A percentile compares a stretch with the other conserved stretches of the same genome.
These are phyloP conservation scores for Euura lappo DNA, from an alignment of 1,140 invertebrate genomes.

Conservation along the genomic window DNA sequence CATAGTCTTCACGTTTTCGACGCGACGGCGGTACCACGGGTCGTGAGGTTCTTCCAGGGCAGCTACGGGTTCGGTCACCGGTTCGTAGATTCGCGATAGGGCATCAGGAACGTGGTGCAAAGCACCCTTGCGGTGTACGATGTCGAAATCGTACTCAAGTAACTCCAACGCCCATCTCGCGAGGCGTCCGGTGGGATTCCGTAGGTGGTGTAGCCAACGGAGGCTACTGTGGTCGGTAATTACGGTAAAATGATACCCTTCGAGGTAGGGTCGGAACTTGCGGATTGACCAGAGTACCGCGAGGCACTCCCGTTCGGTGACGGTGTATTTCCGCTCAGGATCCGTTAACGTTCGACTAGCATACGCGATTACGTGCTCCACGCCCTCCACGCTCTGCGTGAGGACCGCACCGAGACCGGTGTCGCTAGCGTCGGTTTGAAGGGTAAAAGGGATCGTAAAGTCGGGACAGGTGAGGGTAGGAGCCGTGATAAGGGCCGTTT, in stretches of 20 bases:
- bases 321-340: slow-evolving; percentile 53
- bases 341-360: slow-evolving; percentile 41
- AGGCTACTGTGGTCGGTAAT: slow-evolving; percentile 45
- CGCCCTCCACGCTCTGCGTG: slow-evolving; percentile 30
- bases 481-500: slow-evolving; percentile 18
- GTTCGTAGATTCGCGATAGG: slow-evolving; percentile 21
- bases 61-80: not conserved
- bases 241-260: slow-evolving; percentile 40
- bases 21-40: not conserved
- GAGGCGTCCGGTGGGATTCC: slow-evolving; percentile 30
- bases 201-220: slow-evolving; percentile 36
- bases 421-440: slow-evolving; percentile 36
- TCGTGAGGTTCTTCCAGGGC: not conserved
- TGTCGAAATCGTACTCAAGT: slow-evolving; percentile 29
- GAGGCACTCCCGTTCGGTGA: slow-evolving; percentile 56
- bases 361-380: slow-evolving; percentile 46
- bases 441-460: slow-evolving; percentile 21
- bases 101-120: slow-evolving; percentile 16
- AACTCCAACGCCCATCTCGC: slow-evolving; percentile 51
- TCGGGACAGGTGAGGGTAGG: slow-evolving; percentile 22
- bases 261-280: slow-evolving; percentile 37
- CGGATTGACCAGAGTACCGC: slow-evolving; percentile 56
- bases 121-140: slow-evolving; percentile 28
- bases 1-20: not conserved
- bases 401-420: slow-evolving; percentile 38